phyloP scores from a whole-genome alignment of 2,888 invertebrate genomes.

The Deilephila porcellus region DNA sequence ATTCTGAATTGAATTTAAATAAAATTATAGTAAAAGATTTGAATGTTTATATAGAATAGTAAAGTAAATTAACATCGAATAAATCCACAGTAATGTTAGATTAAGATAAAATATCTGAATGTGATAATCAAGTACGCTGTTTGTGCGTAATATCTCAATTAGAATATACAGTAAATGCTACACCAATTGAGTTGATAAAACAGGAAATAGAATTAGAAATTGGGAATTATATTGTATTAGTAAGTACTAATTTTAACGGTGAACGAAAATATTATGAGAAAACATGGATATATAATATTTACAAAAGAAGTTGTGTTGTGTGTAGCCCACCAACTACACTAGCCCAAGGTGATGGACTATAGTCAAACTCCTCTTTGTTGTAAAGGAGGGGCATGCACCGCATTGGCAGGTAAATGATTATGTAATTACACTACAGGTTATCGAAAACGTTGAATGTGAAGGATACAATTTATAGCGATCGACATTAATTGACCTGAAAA shows the following conservation, averaged over 20 bases:
- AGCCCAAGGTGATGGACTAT: no score
- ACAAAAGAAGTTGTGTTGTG: no score
- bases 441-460: neutral
- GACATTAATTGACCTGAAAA: slow-evolving; percentile 1
- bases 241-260: no score
- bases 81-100: neutral
- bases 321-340: no score
- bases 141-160: slow-evolving; percentile 5
- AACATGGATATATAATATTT: no score
- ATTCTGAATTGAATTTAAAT: no score
- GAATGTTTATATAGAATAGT: neutral
- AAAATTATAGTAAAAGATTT: neutral
- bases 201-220: neutral
- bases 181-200: neutral
- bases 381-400: no score
- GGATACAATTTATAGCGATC: neutral
- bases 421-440: neutral
- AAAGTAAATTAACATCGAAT: neutral
- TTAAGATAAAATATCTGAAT: neutral
- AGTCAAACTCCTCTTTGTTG: no score
- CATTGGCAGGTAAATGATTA: no score
- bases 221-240: neutral
- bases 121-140: neutral
- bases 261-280: no score
- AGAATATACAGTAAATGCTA: neutral